phyloP scores from a whole-genome alignment of 2,113 vertebrate species.

The Lethenteron camtschaticum region DNA sequence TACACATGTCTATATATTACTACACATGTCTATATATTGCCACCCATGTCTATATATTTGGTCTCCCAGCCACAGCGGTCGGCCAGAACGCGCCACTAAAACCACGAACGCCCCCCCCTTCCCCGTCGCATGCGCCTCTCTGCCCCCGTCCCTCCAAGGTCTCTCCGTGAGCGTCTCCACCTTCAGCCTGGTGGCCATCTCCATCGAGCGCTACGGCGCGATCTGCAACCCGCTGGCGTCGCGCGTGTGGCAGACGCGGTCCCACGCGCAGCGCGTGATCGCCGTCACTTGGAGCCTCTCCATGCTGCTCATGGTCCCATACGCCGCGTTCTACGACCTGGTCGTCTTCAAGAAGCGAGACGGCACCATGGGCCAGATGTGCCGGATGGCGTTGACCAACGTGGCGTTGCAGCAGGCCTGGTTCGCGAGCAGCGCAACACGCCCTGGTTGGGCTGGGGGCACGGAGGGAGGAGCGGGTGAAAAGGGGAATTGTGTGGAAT shows the following conservation, averaged over 20 bases:
- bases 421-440: slow-evolving; percentile 11
- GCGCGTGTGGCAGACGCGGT: slow-evolving; percentile 72
- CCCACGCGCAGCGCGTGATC: slow-evolving; percentile 70
- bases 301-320: slow-evolving; percentile 63
- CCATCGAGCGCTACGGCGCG: slow-evolving; percentile 78
- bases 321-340: slow-evolving; percentile 42
- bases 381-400: slow-evolving; percentile 44
- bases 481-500: no score
- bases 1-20: no score
- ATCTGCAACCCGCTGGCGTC: slow-evolving; percentile 85
- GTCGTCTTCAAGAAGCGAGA: slow-evolving; percentile 33
- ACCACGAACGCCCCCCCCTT: background rate
- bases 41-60: no score
- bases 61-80: no score
- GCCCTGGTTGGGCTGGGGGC: no score
- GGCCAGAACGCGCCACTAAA: no score
- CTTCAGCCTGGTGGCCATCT: slow-evolving; percentile 75
- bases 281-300: slow-evolving; percentile 56
- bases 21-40: no score
- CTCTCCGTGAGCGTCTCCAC: slow-evolving; percentile 83
- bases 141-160: slow-evolving; percentile 23
- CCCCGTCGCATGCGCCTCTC: background rate
- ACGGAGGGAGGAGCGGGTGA: no score
- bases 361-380: slow-evolving; percentile 49
- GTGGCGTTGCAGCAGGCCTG: slow-evolving; percentile 39